Base-by-base conservation (phyloP, 2,113 vertebrate genomes). In the Phalacrocorax pelagicus region DNA sequence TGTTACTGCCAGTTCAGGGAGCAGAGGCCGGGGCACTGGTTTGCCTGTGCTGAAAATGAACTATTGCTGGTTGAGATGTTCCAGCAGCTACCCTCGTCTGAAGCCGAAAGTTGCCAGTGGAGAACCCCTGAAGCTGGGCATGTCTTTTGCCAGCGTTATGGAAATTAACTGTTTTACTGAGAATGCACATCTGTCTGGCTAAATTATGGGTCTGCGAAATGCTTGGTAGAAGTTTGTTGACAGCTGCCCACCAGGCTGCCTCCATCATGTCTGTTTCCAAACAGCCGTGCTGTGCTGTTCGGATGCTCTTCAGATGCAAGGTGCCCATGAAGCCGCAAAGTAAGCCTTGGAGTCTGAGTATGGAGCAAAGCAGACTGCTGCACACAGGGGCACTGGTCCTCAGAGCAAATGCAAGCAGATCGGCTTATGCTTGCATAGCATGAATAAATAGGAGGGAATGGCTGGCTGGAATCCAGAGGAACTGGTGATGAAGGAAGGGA, bases 41-140 rank as follows among this genome's bases (percentile, higher is more conserved):
- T 94, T 89, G 91, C 84, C 54, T 90, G 59, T 72, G 38, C 74
- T 89, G 80, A 90, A 93, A 94, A 65, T 34, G 26, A 84, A 22
- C 65, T 74, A 2, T 72, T 51, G 77, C 83, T 81, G 42, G 49
- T 77, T 58, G 72, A 89, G 88, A n/a, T 75, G 52, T 86, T 91
- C 78, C 73, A 91, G 84, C 57, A 92, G 36, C 63, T 71, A 92
- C 27, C 26, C 15, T 62, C 4, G 0, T n/a, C 58, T 3, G 2
- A 92, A 94, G 54, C 40, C 55, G 24, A 18, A 91, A 58, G 22
- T 36, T 94, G 54, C 86, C 24, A 8, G 36, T 70, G 66, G 65
- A 86, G 57, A 79, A 29, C 36, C 42, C 26, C 79, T 79, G 30
- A 81, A 79, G 40, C 62, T 52, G 32, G n/a, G 26, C 2, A 1